These are phyloP conservation scores for Gallinago solitaria DNA, from an alignment of 2,797 vertebrate species.

Conservation along the genomic window DNA sequence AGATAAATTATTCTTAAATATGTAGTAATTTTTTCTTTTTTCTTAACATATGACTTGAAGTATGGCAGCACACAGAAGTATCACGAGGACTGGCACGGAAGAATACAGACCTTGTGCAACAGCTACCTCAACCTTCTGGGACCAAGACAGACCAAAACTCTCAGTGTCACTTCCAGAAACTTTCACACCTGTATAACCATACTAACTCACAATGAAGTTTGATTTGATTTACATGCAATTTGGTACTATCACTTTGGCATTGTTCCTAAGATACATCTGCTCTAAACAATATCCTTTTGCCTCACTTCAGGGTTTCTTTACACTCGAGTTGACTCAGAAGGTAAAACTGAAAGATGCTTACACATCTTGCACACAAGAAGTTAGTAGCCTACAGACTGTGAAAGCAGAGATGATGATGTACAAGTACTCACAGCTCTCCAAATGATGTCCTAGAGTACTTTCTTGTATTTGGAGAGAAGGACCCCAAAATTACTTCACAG, in stretches of 20 bases:
- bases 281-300: not conserved
- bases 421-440: not conserved
- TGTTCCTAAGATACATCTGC: not conserved
- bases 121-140: not conserved
- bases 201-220: not conserved
- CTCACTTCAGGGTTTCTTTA: not conserved
- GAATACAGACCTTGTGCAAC: not conserved
- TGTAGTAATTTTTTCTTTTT: not conserved
- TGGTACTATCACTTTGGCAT: not conserved
- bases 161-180: not conserved
- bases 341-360: not conserved
- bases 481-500: not conserved
- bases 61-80: not conserved
- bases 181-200: not conserved
- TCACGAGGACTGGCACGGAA: fast-evolving
- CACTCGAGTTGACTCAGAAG: not conserved
- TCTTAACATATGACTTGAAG: not conserved
- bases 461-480: not conserved
- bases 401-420: not conserved
- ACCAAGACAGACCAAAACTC: not conserved
- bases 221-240: not conserved
- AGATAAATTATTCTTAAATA: not conserved
- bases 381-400: not conserved
- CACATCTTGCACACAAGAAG: not conserved
- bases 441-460: not conserved